Evolutionary conservation across 2,113 vertebrate species (phyloP), one percentile per base, ranked within the genome.

Genomic region (Petaurus breviceps): DNA sequence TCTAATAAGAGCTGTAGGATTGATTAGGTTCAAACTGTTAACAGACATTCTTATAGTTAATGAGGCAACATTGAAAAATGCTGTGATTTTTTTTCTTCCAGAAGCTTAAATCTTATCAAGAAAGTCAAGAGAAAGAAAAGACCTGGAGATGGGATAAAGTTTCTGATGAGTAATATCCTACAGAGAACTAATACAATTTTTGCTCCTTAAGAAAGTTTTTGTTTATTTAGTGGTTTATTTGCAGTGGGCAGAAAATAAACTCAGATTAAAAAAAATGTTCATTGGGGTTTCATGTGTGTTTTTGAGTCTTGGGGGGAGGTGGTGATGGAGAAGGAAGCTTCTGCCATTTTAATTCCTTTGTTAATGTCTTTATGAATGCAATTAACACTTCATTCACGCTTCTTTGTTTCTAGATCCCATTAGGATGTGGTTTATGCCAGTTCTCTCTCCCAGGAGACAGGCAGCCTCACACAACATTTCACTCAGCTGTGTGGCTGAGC

Each of bases 311-410:
- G 92, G 94, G 96, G 93, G 50, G 61, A 95, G 68, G n/a, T 84
- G 19, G 68, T 96, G 97, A 97, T 95, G 91, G 96, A 96, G 94
- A 97, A 96, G 43, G 97, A 98, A 97, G 98, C 97, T 96, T 97
- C 98, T 98, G 98, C 98, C 98, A 97, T 98, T 98, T 98, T 98
- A 98, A 98, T 99, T 99, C 98, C 98, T 98, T 99, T 98, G 98
- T 99, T 98, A 99, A 99, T 98, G 97, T 99, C 98, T 99, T 99
- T 98, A 99, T 99, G 98, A 99, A 99, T 98, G 98, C 98, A 99
- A 99, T 99, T 99, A 99, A 98, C 98, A 98, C 99, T 99, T 99
- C 98, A 98, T 99, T 99, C 98, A 98, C 96, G 98, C 98, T 98
- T 97, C 98, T 99, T 99, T 99, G 98, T 99, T 98, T 98, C 98